Evolutionary conservation across 2,888 invertebrate genomes (phyloP), one percentile per base, ranked within the genome.

Genomic region (Epistrophe grossulariae): DNA sequence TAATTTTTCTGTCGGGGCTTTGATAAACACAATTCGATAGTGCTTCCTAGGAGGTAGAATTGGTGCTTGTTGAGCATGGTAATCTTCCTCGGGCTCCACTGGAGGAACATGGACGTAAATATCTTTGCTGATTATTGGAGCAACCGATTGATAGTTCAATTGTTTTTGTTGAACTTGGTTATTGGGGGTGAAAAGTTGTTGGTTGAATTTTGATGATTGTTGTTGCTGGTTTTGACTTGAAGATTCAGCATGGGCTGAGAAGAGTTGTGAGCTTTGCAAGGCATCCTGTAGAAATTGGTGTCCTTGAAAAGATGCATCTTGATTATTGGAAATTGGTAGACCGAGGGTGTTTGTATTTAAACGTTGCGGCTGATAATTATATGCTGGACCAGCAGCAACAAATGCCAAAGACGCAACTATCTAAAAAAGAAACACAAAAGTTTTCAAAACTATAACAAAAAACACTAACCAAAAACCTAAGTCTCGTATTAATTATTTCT

Each of bases 21-120:
- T 93, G 17, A 93, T 93, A 83, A 93, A 93, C 9, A 93, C 92
- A 57, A 93, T 91, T 81, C 92, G 92, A 85, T 93, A 93, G 71
- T 91, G 91, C 72, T 92, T 93, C 43, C 92, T 91, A 66, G 92
- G 91, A 4, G 92, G 91, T 1, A 89, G 88, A n/a, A 89, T 70
- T 1, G 91, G 90, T 48, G 89, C 62, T 4, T 79, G 84, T 3
- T 89, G 89, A 59, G 90, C 90, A 4, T 85, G 88, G 28, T 88
- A 89, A 9, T 87, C 88, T 70, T 91, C 91, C 57, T 92, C 91
- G 0, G 88, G 88, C 24, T 93, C 93, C 52, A 92, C 92, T 8
- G 84, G 91, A 15, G 93, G 91, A n/a, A 91, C 91, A 88, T 93
- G 92, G 15, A 93, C 91, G 80, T 92, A 93, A 45, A 93, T 92